These are phyloP conservation scores for Bombus terrestris DNA, from an alignment of 1,140 invertebrate species.

Conservation along the genomic window DNA sequence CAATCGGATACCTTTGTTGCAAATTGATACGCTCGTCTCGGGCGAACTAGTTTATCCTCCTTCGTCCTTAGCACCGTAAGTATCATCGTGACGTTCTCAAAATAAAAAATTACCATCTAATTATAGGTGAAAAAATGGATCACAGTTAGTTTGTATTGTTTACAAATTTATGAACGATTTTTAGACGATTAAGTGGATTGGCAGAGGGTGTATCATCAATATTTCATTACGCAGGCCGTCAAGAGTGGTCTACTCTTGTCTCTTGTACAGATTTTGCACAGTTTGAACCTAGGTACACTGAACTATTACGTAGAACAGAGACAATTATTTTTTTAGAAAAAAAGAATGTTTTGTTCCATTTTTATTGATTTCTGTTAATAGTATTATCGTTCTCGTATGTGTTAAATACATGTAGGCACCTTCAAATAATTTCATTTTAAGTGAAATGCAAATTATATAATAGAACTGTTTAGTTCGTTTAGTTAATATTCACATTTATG, in stretches of 20 bases:
- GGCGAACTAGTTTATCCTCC: conserved; percentile 91
- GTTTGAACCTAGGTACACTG: conserved; percentile 86
- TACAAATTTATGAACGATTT: conserved; percentile 53
- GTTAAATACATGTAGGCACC: background rate
- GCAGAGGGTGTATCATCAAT: conserved; percentile 87
- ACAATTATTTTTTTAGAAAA: background rate
- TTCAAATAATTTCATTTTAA: background rate
- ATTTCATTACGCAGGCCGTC: conserved; percentile 87
- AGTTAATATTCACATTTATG: conserved; percentile 12
- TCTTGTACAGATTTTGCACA: conserved; percentile 84
- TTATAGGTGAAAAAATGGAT: background rate
- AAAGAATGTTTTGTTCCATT: conserved; percentile 6
- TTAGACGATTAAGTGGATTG: conserved; percentile 87
- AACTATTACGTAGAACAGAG: background rate
- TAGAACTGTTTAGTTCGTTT: background rate
- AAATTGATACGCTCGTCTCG: conserved; percentile 87
- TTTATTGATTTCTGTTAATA: background rate
- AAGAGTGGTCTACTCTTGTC: conserved; percentile 81
- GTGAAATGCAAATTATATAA: background rate
- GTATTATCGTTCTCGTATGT: background rate
- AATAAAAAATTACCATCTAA: background rate
- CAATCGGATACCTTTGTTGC: conserved; percentile 85
- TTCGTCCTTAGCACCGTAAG: conserved; percentile 92
- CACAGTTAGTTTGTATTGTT: background rate
- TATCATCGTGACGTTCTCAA: conserved; percentile 63